Evolutionary conservation across 2,113 vertebrate genomes (phyloP).

Genomic region (Oxyura jamaicensis): DNA sequence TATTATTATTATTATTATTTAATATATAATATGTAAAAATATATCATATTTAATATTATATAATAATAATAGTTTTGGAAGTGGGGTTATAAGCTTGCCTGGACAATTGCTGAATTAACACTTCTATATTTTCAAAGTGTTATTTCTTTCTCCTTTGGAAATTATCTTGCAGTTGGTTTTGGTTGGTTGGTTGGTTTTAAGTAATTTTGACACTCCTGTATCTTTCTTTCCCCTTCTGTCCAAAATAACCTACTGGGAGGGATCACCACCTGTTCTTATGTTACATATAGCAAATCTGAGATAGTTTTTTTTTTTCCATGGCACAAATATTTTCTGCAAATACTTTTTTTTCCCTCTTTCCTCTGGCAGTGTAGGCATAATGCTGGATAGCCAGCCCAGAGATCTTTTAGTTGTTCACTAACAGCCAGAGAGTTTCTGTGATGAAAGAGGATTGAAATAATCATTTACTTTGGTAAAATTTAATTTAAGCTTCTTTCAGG

Average conservation of each 20-base stretch:
- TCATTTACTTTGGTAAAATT: neutral
- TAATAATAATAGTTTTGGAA: neutral
- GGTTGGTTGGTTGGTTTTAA: neutral
- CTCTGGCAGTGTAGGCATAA: neutral
- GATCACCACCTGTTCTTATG: accelerated
- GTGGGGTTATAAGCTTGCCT: neutral
- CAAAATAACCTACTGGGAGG: neutral
- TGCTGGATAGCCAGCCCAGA: neutral
- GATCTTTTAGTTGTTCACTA: neutral
- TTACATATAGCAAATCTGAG: neutral
- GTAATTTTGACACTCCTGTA: neutral
- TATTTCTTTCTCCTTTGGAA: neutral
- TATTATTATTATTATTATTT: too few relatives aligned
- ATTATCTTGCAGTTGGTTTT: neutral
- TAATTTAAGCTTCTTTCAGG: neutral
- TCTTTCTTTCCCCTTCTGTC: neutral
- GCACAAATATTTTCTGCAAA: neutral
- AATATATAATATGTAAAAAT: too few relatives aligned
- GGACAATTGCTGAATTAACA: neutral
- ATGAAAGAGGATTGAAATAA: neutral
- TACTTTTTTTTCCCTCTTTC: neutral
- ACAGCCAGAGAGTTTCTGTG: neutral
- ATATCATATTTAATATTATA: too few relatives aligned
- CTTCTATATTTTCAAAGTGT: neutral
- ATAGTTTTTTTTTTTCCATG: neutral